Percentiles rank a stretch among this genome's conserved stretches.
Evolutionary conservation across 2,888 invertebrate species (phyloP).

Genomic region (Rotaria socialis): DNA sequence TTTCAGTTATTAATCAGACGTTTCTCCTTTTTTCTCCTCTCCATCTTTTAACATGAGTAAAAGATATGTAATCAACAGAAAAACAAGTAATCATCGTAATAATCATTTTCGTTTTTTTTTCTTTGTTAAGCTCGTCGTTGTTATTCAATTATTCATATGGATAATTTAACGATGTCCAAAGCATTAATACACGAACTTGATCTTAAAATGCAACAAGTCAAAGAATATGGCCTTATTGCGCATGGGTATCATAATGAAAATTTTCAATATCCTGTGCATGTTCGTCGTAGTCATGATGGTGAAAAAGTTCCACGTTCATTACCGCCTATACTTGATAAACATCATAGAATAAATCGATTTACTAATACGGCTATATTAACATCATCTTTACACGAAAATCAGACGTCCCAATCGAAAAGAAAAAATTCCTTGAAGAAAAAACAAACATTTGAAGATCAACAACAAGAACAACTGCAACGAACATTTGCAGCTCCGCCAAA

Average conservation of each 20-base stretch:
- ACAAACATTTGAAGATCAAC: not conserved
- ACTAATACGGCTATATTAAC: not conserved
- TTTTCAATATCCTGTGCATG: not conserved
- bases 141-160: not conserved
- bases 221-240: not conserved
- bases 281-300: slow-evolving; percentile 16
- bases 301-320: not conserved
- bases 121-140: not conserved
- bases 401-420: not conserved
- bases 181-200: slow-evolving; percentile 1
- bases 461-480: not conserved
- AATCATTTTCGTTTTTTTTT: not conserved
- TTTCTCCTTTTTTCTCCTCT: too few species aligned
- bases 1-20: too few species aligned
- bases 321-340: not conserved
- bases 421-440: not conserved
- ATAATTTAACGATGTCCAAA: not conserved
- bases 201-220: slow-evolving; percentile 7
- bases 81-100: too few species aligned
- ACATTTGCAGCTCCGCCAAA: not conserved
- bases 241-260: slow-evolving; percentile 22
- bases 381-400: slow-evolving; percentile 4
- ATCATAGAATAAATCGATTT: not conserved
- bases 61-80: too few species aligned
- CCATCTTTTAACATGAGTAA: too few species aligned